Percentiles rank a stretch among this genome's conserved stretches.
Conservation (phyloP, 2,888 invertebrate species). For the Hyposoter didymator region DNA sequence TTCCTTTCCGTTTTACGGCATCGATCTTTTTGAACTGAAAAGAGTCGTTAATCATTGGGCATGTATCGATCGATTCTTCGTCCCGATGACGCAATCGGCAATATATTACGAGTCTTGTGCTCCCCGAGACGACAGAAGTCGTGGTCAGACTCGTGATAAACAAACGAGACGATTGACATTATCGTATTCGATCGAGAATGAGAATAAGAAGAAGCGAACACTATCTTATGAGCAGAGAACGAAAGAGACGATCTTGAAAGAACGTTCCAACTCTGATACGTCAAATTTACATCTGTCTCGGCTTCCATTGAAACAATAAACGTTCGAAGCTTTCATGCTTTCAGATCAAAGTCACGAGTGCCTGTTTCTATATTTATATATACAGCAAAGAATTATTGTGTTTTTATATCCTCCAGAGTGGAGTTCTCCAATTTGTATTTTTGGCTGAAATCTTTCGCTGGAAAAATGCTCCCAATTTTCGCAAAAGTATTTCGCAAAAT, state of each 20-base stretch:
- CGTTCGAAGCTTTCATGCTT: conserved; percentile 27
- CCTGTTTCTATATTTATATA: neutral
- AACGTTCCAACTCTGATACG: conserved; percentile 44
- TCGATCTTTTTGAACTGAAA: conserved; percentile 27
- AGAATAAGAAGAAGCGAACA: neutral
- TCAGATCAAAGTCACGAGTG: conserved; percentile 9
- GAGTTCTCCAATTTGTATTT: neutral
- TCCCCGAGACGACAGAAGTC: conserved; percentile 31
- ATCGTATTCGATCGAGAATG: neutral
- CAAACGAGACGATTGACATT: conserved; percentile 48
- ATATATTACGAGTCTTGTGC: conserved; percentile 29
- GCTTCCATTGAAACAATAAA: conserved; percentile 46
- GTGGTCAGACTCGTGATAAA: conserved; percentile 40
- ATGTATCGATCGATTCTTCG: conserved; percentile 62
- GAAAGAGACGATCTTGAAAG: conserved; percentile 16
- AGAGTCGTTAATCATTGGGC: conserved; percentile 64
- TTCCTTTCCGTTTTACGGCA: conserved; percentile 6
- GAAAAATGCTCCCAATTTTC: neutral
- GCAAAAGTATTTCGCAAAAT: neutral
- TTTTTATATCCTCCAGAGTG: neutral
- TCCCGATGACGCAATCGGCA: conserved; percentile 50
- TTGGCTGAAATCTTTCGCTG: neutral
- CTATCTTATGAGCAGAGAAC: conserved; percentile 1
- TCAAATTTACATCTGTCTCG: conserved; percentile 26
- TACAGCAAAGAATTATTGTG: neutral